Base-by-base conservation (phyloP, 2,797 vertebrate species). In the Sebastes oblongus region DNA sequence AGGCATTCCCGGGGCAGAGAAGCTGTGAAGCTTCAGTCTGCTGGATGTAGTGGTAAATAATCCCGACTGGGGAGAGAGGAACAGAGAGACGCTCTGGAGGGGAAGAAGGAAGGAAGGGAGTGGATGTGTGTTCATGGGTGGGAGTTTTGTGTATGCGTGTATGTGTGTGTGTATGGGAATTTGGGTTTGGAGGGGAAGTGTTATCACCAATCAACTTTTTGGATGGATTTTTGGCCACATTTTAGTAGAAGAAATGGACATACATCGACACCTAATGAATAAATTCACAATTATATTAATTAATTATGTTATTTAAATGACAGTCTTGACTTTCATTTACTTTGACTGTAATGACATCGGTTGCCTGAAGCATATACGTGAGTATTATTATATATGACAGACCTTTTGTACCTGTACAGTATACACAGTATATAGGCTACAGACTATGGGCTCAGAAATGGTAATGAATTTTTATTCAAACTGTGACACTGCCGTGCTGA, bases 41-140 rank as follows among this genome's bases (percentile, higher is more conserved):
- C 91, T 91, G 86, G 88, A 93, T 93, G 82, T 93, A 91, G 92
- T 91, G 91, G 95, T 95, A 96, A 96, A 96, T 95, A 96, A 95
- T 96, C 95, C 94, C 93, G 72, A 90, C 87, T 93, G 92, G 94
- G 94, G 90, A 94, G 78, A 84, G 75, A 90, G 85, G 84, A 93
- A 91, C 80, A 90, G 84, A 91, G 84, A 89, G 79, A 88, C 75
- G 68, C 85, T 86, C 82, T 84, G 75, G 76, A 87, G 83, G 86
- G 72, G 74, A 83, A 82, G 80, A 75, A 76, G 83, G 88, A 85
- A 88, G 77, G 83, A 82, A 90, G 77, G 34, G 72, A 72, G 77
- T 79, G 58, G 29, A 66, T 81, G 60, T 68, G 58, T 78, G 62
- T 73, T 70, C 32, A 46, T 74, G 67, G n/a, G 72, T 66, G 46